Conservation (phyloP, 2,888 invertebrate species). For the Platycheirus rosarum region DNA sequence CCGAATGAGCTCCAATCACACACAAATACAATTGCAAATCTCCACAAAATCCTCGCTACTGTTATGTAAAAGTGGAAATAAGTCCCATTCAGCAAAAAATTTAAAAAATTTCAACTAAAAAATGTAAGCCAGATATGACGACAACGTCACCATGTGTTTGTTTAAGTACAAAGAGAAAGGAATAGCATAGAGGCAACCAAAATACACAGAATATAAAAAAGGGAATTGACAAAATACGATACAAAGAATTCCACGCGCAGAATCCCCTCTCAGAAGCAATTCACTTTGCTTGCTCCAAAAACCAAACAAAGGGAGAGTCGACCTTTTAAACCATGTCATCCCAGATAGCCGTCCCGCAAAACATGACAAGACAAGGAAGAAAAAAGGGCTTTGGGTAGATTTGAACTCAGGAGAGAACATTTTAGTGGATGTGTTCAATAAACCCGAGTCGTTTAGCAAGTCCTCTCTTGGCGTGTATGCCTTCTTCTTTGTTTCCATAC, state of each 20-base stretch:
- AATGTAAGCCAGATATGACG: constrained; percentile 6
- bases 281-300: constrained; percentile 28
- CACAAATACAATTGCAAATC: constrained; percentile 21
- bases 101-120: background rate
- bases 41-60: constrained; percentile 11
- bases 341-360: background rate
- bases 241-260: constrained; percentile 61
- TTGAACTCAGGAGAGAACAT: constrained; percentile 24
- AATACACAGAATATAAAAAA: constrained; percentile 20
- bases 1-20: background rate
- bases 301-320: constrained; percentile 70
- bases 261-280: constrained; percentile 34
- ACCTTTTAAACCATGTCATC: constrained; percentile 58
- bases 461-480: constrained; percentile 17
- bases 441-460: constrained; percentile 29
- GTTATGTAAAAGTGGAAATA: constrained; percentile 12
- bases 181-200: constrained; percentile 11
- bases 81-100: constrained; percentile 34
- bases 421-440: constrained; percentile 27
- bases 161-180: constrained; percentile 20
- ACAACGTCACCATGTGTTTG: constrained; percentile 28
- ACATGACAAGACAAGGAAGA: too few relatives aligned
- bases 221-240: constrained; percentile 39
- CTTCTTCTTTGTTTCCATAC: constrained; percentile 10
- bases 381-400: background rate